Base-by-base conservation (phyloP, 2,888 invertebrate species). In the Gymnosoma rotundatum region DNA sequence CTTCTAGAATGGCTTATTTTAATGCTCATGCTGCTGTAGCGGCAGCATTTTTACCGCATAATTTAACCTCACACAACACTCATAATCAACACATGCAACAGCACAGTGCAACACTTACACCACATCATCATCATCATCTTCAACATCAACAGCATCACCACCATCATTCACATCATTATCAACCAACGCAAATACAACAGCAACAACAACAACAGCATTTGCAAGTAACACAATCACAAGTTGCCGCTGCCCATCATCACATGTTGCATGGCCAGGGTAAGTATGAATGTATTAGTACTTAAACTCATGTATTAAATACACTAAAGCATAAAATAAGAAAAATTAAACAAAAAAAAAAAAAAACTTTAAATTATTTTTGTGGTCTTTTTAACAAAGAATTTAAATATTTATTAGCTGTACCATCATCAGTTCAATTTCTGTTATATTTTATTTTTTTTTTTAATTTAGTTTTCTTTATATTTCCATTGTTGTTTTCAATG, bases 1-100 rank as follows among this genome's bases (percentile, higher is more conserved):
- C 95, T 73, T 96, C 96, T 89, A 93, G 97, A 56, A 97, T 97
- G 94, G 97, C 97, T 79, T 97, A 97, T 92, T 96, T 97, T 92
- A 97, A 97, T 93, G 97, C 97, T 69, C 97, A 97, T 91, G 97
- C 97, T 56, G 97, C 97, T n/a, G 97, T 97, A 63, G 97, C 97
- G 10, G 97, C 97, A 18, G 97, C 97, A 63, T 97, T 97, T 92
- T 92, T 97, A 88, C 97, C 96, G 38, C 95, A 95, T 89, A 94
- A 94, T 88, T 95, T 94, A 56, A 83, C 72, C 69, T 52, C 83
- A 81, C 48, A 32, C 50, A 78, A 20, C 42, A 25, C 78, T 20
- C 74, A 52, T 21, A 86, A 86, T 42, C 83, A 20, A 50, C 50
- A 87, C 76, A 36, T 52, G 76, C 83, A 82, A 48, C 87, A 83